These are phyloP conservation scores for Aplysina aerophoba DNA, from an alignment of 37 sponge, comb jelly and placozoan genomes.

Conservation along the genomic window DNA sequence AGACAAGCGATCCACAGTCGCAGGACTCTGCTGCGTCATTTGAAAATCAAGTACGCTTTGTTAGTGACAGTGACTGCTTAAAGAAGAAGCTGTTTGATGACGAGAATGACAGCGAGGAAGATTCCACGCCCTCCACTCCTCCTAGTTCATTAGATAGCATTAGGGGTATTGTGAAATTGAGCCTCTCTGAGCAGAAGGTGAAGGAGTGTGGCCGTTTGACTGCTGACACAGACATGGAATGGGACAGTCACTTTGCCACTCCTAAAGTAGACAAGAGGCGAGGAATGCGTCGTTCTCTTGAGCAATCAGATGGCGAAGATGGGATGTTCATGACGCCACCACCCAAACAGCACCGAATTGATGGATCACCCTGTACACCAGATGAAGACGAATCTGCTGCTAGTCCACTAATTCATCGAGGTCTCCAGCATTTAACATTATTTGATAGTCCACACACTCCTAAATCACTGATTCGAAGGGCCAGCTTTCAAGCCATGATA, in stretches of 20 bases:
- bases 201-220: neutral
- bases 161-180: neutral
- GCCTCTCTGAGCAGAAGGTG: neutral
- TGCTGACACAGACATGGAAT: neutral
- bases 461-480: conserved; percentile 53
- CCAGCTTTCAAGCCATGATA: conserved; percentile 27
- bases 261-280: neutral
- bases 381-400: too few species aligned
- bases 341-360: neutral
- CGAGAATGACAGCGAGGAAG: neutral
- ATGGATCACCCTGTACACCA: too few species aligned
- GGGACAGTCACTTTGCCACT: conserved; percentile 20
- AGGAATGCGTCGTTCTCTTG: too few species aligned
- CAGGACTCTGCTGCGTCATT: too few species aligned
- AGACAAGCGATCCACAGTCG: too few species aligned
- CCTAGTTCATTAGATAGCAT: neutral
- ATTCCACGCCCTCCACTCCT: neutral
- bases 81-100: conserved; percentile 24
- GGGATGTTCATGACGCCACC: conserved; percentile 15
- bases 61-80: neutral
- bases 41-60: too few species aligned
- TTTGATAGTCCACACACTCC: conserved; percentile 84
- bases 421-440: conserved; percentile 49
- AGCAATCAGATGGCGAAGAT: neutral
- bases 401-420: neutral